Base-by-base conservation (phyloP, 53 echinoderm and acorn worm genomes). In the Zoroaster sp. region DNA sequence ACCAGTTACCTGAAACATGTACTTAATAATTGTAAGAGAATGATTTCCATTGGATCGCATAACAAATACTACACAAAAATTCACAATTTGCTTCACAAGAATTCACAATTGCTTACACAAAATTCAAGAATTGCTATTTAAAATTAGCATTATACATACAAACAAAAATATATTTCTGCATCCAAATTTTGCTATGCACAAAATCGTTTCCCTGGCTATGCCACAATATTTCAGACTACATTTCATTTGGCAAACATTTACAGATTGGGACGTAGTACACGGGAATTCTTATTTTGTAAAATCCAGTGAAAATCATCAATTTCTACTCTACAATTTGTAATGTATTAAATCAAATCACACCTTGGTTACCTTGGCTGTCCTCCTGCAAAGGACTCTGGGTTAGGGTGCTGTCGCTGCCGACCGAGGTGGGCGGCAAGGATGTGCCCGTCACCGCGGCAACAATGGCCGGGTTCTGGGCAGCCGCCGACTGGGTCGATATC, bases 401-500 rank as follows among this genome's bases (percentile, higher is more conserved):
- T 1, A 85, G 85, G 14, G 85, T 85, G 21, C 85, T 85, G 11
- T 85, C 85, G 20, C 85, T 85, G 23, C 85, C 71, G 1, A 71
- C 71, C 17, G 85, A 85, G 3, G 85, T 85, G 51, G 85, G 70
- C 3, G 71, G 85, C 70, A 85, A 30, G 45, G 45, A 44, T n/a
- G 85, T 49, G 36, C 85, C 85, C 1, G 85, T 85, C 35, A 85
- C 85, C 3, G 85, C 85, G 35, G 85, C 85, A 28, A 85, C 85
- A 39, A 85, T 85, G 13, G 85, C 85, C 1, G 85, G 85, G 37
- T 85, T 85, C 85, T 85, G 85, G 35, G 71, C 46, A n/a, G 85
- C 85, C 13, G 85, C 31, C 46, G 85, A 85, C 23, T 17, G 85
- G 14, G 49, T 42, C 38, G 66, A n/a, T 15, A 67, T 23, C 3